These are phyloP conservation scores for Calliphora vomitoria DNA, from an alignment of 2,888 invertebrate species.

Conservation along the genomic window DNA sequence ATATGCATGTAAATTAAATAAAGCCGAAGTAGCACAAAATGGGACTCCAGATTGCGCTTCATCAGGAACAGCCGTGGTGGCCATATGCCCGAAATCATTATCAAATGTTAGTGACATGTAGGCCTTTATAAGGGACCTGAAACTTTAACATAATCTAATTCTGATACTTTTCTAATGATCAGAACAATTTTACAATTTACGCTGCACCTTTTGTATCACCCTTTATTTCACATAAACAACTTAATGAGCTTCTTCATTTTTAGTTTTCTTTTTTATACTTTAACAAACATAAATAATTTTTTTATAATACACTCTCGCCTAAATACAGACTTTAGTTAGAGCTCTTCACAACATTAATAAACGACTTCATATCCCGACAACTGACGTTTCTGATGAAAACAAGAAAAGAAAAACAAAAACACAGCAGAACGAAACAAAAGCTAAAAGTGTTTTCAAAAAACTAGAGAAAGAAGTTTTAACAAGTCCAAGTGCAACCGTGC, in stretches of 20 bases:
- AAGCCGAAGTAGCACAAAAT: too few relatives aligned
- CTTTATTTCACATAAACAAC: background rate
- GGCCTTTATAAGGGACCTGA: too few relatives aligned
- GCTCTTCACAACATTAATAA: conserved; percentile 48
- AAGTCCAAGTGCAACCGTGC: conserved; percentile 70
- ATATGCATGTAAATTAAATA: too few relatives aligned
- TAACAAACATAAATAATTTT: background rate
- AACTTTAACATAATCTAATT: too few relatives aligned
- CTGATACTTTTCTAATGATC: too few relatives aligned
- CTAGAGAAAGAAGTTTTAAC: conserved; percentile 53
- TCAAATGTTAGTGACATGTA: too few relatives aligned
- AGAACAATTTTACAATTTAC: background rate
- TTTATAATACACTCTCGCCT: conserved; percentile 1
- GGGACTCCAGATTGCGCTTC: too few relatives aligned
- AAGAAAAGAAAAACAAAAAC: background rate
- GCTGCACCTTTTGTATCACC: background rate
- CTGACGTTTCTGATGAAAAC: conserved; percentile 18
- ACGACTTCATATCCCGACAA: conserved; percentile 35
- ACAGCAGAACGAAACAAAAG: background rate
- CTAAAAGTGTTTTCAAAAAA: conserved; percentile 11
- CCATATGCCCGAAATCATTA: too few relatives aligned
- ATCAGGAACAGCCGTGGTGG: too few relatives aligned
- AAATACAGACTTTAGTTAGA: conserved; percentile 15
- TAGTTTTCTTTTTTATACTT: conserved; percentile 14
- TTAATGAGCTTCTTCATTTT: conserved; percentile 19